Evolutionary conservation across 2,888 invertebrate species (phyloP).

Genomic region (Tineola bisselliella): DNA sequence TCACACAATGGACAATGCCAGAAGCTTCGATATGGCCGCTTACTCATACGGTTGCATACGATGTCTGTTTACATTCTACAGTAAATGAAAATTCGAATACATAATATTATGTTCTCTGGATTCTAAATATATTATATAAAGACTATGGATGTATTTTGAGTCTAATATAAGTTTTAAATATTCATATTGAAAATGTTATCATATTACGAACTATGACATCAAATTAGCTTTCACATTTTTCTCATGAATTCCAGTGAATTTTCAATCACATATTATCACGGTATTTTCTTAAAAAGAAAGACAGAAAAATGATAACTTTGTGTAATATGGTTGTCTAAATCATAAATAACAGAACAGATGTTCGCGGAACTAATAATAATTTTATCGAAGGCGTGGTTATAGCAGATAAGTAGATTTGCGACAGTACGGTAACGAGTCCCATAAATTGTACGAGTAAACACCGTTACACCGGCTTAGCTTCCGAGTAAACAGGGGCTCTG

Average conservation of each 20-base stretch:
- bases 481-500: constrained; percentile 53
- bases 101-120: not conserved
- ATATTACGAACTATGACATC: not conserved
- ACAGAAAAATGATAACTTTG: no score
- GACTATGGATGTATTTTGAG: no score
- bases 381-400: constrained; percentile 55
- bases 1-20: constrained; percentile 63
- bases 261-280: no score
- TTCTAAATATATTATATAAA: not conserved
- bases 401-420: constrained; percentile 67
- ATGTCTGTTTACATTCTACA: constrained; percentile 10
- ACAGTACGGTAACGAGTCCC: constrained; percentile 51
- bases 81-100: not conserved
- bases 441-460: constrained; percentile 60
- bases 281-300: no score
- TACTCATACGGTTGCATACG: not conserved
- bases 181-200: no score
- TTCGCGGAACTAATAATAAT: constrained; percentile 30
- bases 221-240: not conserved
- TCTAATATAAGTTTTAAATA: not conserved
- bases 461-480: constrained; percentile 62
- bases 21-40: constrained; percentile 38
- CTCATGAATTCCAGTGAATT: no score
- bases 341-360: constrained; percentile 34
- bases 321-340: not conserved